Base-by-base conservation (phyloP, 1,140 invertebrate species). In the Aphis craccivora region DNA sequence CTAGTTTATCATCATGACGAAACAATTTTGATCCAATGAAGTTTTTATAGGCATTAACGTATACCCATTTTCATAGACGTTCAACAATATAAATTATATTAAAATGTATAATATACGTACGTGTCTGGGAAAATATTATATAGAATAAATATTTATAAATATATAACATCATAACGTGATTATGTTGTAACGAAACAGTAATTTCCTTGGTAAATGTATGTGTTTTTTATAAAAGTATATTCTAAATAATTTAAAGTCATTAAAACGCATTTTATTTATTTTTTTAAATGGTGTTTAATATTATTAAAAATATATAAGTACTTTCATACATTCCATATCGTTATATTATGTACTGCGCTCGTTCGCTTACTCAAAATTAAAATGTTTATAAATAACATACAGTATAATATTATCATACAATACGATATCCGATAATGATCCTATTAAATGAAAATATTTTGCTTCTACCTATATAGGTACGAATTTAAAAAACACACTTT, bases 401-500 rank as follows among this genome's bases (percentile, higher is more conserved):
- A 0, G 30, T 6, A 1, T n/a, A 7, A 1, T n/a, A 7, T 45
- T 45, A 3, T 3, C 0, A 18, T 48, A 18, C 9, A 18, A n/a
- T 5, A 67, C 11, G 3, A n/a, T 76, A 76, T 76, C 6, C 30
- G 14, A 76, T 6, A 18, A 67, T 67, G 2, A 48, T 48, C 37
- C 37, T 0, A 48, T 18, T 48, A 48, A 48, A 48, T 14, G 14
- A 48, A 48, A 48, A 48, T 48, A 48, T 48, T 48, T 48, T 48
- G 48, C 48, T 14, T 48, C 48, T 48, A 1, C 18, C 14, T 45
- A 7, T 51, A n/a, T n/a, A n/a, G n/a, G n/a, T n/a, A 18, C 48
- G 48, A 51, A 18, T 18, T 51, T 51, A 51, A 51, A 51, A 51
- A 51, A 40, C 37, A 40, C 3, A 51, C n/a, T n/a, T 51, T 18